Base-by-base conservation (phyloP, 2,888 invertebrate species). In the Malthinus flaveolus region DNA sequence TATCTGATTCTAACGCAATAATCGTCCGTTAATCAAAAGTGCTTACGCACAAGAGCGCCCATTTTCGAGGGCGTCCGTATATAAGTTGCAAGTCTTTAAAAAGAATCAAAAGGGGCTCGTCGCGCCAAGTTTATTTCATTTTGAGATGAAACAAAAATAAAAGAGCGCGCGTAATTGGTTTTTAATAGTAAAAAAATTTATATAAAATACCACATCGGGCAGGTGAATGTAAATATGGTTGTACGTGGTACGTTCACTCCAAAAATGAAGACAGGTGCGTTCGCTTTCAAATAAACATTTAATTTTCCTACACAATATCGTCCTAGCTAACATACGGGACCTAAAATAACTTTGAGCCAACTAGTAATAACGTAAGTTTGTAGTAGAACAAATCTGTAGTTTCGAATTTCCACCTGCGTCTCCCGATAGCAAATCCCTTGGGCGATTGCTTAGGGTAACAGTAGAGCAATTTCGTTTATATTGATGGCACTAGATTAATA, bases 401-500 rank as follows among this genome's bases (percentile, higher is more conserved):
- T 47, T 39, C n/a, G 32, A 52, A 42, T 52, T 32, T 35, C 12
- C 12, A 31, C 32, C 32, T 32, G 12, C 31, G 39, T 31, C 48
- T 32, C 7, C n/a, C 32, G 31, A 44, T 31, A 11, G 42, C 35
- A 13, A 53, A 53, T 58, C 53, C 36, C 42, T 53, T 58, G 66
- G 58, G 44, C 62, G 56, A 59, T 59, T 67, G 61, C 53, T 56
- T 63, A 61, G 67, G 66, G 67, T 65, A 68, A 63, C 67, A 62
- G 52, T 54, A 36, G 54, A 73, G 74, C 73, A 76, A 75, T 76
- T 75, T 75, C 71, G 75, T 73, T 58, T 73, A 75, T 76, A 76
- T 76, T 75, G 75, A 76, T 76, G 76, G 74, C 73, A 75, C 74
- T 75, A 75, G 75, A 76, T 76, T 75, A 74, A 75, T 75, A 76